Conservation (phyloP, 2,113 vertebrate species). For the Ochotona curzoniae region DNA sequence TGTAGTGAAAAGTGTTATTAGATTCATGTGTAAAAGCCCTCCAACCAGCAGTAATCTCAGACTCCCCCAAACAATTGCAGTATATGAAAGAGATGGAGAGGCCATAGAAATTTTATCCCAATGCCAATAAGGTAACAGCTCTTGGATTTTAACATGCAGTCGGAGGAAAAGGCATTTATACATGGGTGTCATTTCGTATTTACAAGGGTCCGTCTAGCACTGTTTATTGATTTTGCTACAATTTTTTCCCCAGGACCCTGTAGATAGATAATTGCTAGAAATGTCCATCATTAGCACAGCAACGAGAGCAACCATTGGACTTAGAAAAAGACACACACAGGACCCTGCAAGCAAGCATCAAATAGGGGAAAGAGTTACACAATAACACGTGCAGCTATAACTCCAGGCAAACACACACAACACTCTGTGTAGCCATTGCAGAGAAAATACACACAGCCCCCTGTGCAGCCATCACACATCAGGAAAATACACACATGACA, state of each 20-base stretch:
- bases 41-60: conserved; percentile 63
- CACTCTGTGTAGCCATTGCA: conserved; percentile 74
- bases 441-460: conserved; percentile 80
- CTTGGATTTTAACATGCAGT: conserved; percentile 72
- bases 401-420: conserved; percentile 72
- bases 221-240: conserved; percentile 76
- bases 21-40: conserved; percentile 67
- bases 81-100: conserved; percentile 64
- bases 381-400: conserved; percentile 73
- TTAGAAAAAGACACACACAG: conserved; percentile 73
- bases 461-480: conserved; percentile 76
- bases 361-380: conserved; percentile 40
- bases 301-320: conserved; percentile 56
- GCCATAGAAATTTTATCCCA: conserved; percentile 73
- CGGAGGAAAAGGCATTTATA: conserved; percentile 74
- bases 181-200: conserved; percentile 75
- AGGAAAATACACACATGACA: conserved; percentile 83
- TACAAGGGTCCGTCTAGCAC: conserved; percentile 75
- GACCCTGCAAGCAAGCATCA: conserved; percentile 64
- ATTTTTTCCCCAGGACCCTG: conserved; percentile 74
- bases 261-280: conserved; percentile 77
- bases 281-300: conserved; percentile 75
- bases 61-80: conserved; percentile 40
- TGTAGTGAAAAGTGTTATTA: conserved; percentile 67
- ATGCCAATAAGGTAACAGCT: conserved; percentile 73